phyloP scores from a whole-genome alignment of 1,140 invertebrate genomes.

The Littorina saxatilis region DNA sequence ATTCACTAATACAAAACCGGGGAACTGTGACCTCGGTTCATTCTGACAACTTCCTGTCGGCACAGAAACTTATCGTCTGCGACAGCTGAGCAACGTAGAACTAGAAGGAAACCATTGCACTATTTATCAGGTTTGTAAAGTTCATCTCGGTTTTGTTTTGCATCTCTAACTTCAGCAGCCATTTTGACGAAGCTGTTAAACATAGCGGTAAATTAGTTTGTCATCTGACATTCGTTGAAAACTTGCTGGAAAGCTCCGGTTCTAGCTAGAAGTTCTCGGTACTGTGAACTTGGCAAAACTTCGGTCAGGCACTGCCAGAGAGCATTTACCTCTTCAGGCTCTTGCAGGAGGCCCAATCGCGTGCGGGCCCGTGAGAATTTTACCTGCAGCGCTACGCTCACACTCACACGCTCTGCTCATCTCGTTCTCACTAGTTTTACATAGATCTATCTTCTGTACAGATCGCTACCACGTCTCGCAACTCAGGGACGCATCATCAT shows the following conservation, averaged over 20 bases:
- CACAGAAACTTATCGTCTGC: conserved; percentile 10
- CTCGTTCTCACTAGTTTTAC: not conserved
- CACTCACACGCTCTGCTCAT: not conserved
- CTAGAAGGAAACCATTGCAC: not conserved
- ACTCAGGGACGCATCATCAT: conserved; percentile 14
- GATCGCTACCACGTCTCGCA: not conserved
- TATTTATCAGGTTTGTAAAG: conserved; percentile 1
- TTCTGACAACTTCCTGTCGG: conserved; percentile 1
- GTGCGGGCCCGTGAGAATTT: not conserved
- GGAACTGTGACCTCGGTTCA: not conserved
- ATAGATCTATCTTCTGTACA: not conserved
- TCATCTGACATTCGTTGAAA: no score
- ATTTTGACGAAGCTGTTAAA: no score
- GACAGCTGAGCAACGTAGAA: not conserved
- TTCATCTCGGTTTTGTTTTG: no score
- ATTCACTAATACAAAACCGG: not conserved
- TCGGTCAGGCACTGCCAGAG: no score
- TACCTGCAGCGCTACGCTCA: not conserved
- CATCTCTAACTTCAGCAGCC: no score
- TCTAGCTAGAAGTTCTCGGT: no score
- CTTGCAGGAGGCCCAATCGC: no score
- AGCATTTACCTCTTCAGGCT: no score
- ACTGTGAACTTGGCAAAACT: no score
- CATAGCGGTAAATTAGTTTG: no score
- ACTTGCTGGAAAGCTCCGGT: no score